Evolutionary conservation across 2,797 vertebrate species (phyloP), one percentile per base, ranked within the genome.

Genomic region (Poeciliopsis turneri): DNA sequence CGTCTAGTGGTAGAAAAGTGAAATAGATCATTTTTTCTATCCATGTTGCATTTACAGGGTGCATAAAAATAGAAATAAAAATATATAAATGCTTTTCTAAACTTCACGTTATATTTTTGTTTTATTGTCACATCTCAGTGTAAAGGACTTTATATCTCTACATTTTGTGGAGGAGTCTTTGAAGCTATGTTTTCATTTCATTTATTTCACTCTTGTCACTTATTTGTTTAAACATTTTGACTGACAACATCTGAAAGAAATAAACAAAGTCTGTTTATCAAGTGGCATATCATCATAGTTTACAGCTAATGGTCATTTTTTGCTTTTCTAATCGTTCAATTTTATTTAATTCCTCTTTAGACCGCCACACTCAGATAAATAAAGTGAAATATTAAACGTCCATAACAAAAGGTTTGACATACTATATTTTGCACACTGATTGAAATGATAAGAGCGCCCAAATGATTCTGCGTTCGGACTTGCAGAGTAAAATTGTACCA

Each of bases 1-100:
- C 78, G 0, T 43, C 75, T 73, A 20, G 82, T 84, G 83, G 84
- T 49, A 36, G 15, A 23, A 9, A 36, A 16, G 4, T 12, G 28
- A 15, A 72, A 53, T 68, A 41, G 10, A 41, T 46, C 5, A 5
- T 12, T 10, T 72, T 72, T 76, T 45, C 23, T 45, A 12, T 76
- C 51, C 25, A 23, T 47, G 0, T 49, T 28, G 2, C n/a, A 46
- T 10, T 70, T 25, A 16, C 1, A 43, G 25, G 41, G 28, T 33
- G 45, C 6, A 2, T 8, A 28, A 46, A 30, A 6, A 25, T 33
- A 33, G 28, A 49, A 9, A 4, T 0, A 33, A 49, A 47, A 49
- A 47, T 23, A 5, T 4, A n/a, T 72, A 11, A 33, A 49, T 51
- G 46, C 25, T 30, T 72, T 47, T 72, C n/a, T 72, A 47, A 20